Evolutionary conservation across 1,140 invertebrate species (phyloP).

Genomic region (Mizuhopecten yessoensis): DNA sequence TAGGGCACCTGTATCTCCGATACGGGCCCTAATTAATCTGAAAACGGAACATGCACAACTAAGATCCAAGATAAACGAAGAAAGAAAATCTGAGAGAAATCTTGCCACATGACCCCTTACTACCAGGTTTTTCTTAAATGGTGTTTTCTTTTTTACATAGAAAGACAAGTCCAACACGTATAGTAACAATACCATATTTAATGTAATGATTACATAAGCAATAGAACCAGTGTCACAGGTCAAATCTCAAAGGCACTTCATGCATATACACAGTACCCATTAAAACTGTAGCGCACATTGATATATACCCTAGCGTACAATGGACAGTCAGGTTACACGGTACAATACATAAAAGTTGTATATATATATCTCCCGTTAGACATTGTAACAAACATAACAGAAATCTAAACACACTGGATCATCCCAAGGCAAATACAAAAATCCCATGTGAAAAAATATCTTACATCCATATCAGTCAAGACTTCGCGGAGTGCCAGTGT

Average conservation of each 20-base stretch:
- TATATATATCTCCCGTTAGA: background rate
- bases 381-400: background rate
- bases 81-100: no score
- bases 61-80: no score
- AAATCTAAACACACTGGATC: background rate
- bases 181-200: constrained; percentile 26
- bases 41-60: no score
- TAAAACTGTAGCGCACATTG: constrained; percentile 38
- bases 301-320: constrained; percentile 28
- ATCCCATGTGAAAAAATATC: background rate
- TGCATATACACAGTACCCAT: constrained; percentile 33
- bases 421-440: background rate
- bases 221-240: constrained; percentile 31
- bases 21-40: no score
- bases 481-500: no score
- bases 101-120: no score
- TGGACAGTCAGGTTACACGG: background rate
- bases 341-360: constrained; percentile 9
- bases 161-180: background rate
- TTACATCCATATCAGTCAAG: no score
- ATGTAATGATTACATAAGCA: constrained; percentile 22
- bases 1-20: no score
- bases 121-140: no score
- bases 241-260: constrained; percentile 38
- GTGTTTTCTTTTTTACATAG: no score